A percentile compares a stretch with the other conserved stretches of the same genome.
phyloP scores from a whole-genome alignment of 2,113 vertebrate genomes.

The Butastur rufipennis region DNA sequence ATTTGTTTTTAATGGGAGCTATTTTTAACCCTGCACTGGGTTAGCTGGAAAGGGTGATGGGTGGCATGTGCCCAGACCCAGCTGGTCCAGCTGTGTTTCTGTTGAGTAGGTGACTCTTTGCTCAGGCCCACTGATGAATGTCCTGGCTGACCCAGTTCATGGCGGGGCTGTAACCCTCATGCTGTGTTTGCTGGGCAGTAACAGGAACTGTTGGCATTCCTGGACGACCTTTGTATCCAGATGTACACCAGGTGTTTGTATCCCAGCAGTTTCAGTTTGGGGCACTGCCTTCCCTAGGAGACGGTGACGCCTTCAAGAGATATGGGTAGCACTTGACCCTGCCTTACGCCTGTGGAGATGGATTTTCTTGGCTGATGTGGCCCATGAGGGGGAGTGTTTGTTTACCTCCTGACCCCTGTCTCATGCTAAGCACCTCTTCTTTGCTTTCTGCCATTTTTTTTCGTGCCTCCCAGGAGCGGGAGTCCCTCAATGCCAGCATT shows the following conservation, averaged over 20 bases:
- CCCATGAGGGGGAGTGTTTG: fast-evolving
- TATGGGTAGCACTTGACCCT: background rate
- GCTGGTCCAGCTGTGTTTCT: fast-evolving
- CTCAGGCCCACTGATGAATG: background rate
- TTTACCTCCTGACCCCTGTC: background rate
- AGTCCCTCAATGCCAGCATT: slow-evolving; percentile 89
- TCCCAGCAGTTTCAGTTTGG: background rate
- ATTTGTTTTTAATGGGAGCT: background rate
- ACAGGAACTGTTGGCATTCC: background rate
- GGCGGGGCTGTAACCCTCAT: background rate
- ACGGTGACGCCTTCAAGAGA: background rate
- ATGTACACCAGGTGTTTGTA: background rate
- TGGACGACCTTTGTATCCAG: background rate
- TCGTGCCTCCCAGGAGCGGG: slow-evolving; percentile 81
- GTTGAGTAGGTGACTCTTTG: background rate
- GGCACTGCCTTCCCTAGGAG: background rate
- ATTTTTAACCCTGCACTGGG: background rate
- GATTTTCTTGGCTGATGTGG: background rate
- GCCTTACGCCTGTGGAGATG: too few relatives aligned
- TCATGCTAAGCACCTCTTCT: background rate
- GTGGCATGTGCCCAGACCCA: fast-evolving
- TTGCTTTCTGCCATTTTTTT: background rate
- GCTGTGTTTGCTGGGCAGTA: slow-evolving; percentile 9
- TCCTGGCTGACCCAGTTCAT: background rate
- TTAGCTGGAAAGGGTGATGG: background rate